A percentile compares a stretch with the other conserved stretches of the same genome.
Evolutionary conservation across 2,113 vertebrate species (phyloP).

Genomic region (Prunella fulvescens): DNA sequence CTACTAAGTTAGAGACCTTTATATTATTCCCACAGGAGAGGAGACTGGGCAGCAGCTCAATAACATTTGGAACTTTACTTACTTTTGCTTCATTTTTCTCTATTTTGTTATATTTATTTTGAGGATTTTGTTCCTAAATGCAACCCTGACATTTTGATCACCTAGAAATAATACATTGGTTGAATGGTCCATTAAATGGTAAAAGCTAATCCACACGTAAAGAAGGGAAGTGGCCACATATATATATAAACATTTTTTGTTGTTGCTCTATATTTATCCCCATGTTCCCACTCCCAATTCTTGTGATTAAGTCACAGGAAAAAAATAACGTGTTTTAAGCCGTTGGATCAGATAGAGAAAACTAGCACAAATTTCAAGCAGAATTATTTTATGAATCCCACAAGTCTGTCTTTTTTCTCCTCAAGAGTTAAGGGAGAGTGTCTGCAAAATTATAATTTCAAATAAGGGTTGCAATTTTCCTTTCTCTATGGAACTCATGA

Average conservation of each 20-base stretch:
- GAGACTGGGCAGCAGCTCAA: neutral
- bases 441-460: neutral
- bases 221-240: neutral
- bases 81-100: neutral
- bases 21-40: neutral
- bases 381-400: neutral
- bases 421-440: neutral
- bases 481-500: neutral
- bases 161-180: neutral
- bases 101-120: neutral
- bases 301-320: neutral
- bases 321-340: neutral
- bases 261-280: neutral
- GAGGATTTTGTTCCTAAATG: neutral
- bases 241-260: neutral
- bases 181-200: neutral
- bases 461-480: neutral
- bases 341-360: neutral
- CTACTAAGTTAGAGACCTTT: neutral
- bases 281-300: neutral
- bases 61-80: neutral
- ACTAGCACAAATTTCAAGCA: neutral
- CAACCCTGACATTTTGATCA: neutral
- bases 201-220: neutral
- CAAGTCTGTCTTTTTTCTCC: neutral